Evolutionary conservation across 2,888 invertebrate species (phyloP), one percentile per base, ranked within the genome.

Genomic region (Chorisops tibialis): DNA sequence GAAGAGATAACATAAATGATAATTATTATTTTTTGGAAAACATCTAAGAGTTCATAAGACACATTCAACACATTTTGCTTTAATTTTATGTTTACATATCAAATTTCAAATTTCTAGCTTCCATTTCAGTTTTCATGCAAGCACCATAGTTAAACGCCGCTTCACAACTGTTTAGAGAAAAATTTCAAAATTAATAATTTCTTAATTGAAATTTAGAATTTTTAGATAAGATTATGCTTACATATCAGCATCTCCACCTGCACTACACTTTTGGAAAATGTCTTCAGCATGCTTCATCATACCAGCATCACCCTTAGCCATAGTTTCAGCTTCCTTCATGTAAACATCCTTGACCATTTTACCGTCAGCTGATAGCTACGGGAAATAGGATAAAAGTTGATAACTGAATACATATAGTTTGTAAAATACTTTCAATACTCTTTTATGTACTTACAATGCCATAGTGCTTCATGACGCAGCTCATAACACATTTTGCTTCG

Each of bases 401-500:
- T 2, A 41, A 16, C n/a, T 4, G n/a, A 6, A 41, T 41, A 1
- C 9, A 9, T 7, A 30, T 2, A 5, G 3, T 7, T 30, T 7
- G 30, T 30, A 2, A 30, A 30, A 30, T 7, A 30, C 30, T 1
- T 30, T 30, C 7, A 30, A 30, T 30, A 30, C 9, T 5, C 7
- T 18, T 45, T 3, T 19, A 16, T 14, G 19, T 41, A 22, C 24
- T 21, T 56, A 56, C 56, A 12, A 56, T 9, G 43, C n/a, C 22
- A 30, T 35, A 56, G 4, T 56, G 39, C 19, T 56, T 39, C 56
- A 56, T 56, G 2, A 56, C 19, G 14, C 56, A 56, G 1, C 24
- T 30, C n/a, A 56, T 30, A 4, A 45, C 45, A 56, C 56, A 56
- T 24, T 56, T 43, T 4, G 45, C 56, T 43, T 56, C 56, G n/a